Conservation (phyloP, 2,113 vertebrate genomes). For the Gambusia holbrooki region DNA sequence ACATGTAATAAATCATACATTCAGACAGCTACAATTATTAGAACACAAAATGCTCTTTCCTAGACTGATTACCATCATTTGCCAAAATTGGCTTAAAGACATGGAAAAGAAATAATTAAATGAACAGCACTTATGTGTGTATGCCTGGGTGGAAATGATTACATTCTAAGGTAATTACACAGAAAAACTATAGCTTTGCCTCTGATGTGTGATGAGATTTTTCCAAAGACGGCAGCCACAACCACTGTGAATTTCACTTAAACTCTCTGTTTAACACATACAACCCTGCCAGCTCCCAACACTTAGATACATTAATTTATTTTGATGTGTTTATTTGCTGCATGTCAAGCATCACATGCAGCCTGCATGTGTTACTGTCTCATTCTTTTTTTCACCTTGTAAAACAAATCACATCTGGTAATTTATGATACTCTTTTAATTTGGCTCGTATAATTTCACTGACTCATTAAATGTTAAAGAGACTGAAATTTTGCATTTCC, state of each 20-base stretch:
- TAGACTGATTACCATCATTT: conserved; percentile 43
- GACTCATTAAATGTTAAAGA: conserved; percentile 28
- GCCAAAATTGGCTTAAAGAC: conserved; percentile 42
- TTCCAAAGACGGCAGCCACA: conserved; percentile 2
- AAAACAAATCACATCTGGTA: conserved; percentile 25
- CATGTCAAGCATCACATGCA: conserved; percentile 20
- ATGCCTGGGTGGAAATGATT: conserved; percentile 28
- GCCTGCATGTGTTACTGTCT: conserved; percentile 5
- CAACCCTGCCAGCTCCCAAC: conserved; percentile 19
- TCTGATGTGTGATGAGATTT: conserved; percentile 36
- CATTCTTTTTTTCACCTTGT: conserved; percentile 13
- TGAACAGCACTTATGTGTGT: conserved; percentile 5
- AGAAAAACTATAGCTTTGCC: conserved; percentile 34
- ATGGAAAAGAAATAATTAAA: conserved; percentile 12
- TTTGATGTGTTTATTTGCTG: conserved; percentile 62
- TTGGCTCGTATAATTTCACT: conserved; percentile 9
- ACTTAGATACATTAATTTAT: conserved; percentile 27
- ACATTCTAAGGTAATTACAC: conserved; percentile 34
- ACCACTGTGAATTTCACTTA: conserved; percentile 36
- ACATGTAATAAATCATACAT: conserved; percentile 67
- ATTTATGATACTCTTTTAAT: conserved; percentile 24
- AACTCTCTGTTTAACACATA: conserved; percentile 28
- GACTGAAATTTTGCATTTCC: conserved; percentile 9
- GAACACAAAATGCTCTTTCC: conserved; percentile 35
- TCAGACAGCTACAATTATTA: conserved; percentile 62